A percentile compares a stretch with the other conserved stretches of the same genome.
Conservation (phyloP, 2,888 invertebrate genomes). For the Bedellia somnulentella region DNA sequence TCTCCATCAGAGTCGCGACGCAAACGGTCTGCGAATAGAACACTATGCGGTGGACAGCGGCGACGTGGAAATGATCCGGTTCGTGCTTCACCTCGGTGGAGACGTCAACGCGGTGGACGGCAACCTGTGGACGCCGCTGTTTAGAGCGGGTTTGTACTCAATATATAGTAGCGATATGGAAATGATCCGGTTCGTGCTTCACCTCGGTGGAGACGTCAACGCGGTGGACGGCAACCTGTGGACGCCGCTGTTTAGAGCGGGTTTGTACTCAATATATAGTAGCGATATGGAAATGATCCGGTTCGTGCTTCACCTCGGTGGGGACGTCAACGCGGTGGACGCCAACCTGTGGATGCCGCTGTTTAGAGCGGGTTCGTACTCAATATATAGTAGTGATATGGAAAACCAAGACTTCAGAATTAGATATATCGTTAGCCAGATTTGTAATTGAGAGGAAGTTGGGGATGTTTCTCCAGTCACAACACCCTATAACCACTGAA, state of each 20-base stretch:
- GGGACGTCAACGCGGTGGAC: constrained; percentile 33
- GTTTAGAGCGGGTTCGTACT: constrained; percentile 43
- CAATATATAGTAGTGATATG: too few relatives aligned
- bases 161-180: constrained; percentile 18
- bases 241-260: constrained; percentile 58
- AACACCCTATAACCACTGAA: too few relatives aligned
- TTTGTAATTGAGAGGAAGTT: too few relatives aligned
- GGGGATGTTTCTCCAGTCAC: too few relatives aligned
- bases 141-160: constrained; percentile 41
- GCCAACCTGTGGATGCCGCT: constrained; percentile 58
- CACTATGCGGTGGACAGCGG: constrained; percentile 60
- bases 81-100: constrained; percentile 26
- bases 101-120: constrained; percentile 32
- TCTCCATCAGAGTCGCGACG: constrained; percentile 27
- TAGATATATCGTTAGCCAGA: too few relatives aligned
- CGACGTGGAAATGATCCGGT: constrained; percentile 24
- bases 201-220: constrained; percentile 28
- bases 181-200: constrained; percentile 24
- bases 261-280: constrained; percentile 25
- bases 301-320: constrained; percentile 23
- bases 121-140: constrained; percentile 58
- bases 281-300: constrained; percentile 28
- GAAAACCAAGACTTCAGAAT: too few relatives aligned
- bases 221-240: constrained; percentile 45
- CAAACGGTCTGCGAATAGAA: constrained; percentile 48